Evolutionary conservation across 2,113 vertebrate genomes (phyloP).

Genomic region (Carlito syrichta): DNA sequence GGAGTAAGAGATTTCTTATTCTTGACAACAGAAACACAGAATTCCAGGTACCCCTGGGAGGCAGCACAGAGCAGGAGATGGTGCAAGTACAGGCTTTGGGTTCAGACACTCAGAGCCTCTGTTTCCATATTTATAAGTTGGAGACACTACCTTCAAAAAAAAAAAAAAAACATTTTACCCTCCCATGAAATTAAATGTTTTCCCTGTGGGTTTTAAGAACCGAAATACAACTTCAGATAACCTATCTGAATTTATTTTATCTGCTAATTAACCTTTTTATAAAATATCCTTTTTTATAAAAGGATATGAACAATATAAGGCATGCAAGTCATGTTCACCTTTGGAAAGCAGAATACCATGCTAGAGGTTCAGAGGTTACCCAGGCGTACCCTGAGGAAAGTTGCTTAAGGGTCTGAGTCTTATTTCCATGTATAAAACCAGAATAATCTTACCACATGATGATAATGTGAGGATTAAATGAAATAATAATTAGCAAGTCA

Average conservation of each 20-base stretch:
- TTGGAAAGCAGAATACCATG: neutral
- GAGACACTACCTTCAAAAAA: neutral
- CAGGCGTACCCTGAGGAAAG: neutral
- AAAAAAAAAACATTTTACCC: too few species aligned
- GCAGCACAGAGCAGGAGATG: accelerated
- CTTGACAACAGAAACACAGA: neutral
- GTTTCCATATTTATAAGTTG: neutral
- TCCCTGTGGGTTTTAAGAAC: too few species aligned
- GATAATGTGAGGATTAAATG: neutral
- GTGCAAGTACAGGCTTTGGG: neutral
- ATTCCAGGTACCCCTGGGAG: neutral
- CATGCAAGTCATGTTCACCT: neutral
- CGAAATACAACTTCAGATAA: too few species aligned
- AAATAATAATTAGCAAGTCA: neutral
- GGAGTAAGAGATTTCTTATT: neutral
- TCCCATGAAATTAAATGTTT: too few species aligned
- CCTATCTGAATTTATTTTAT: too few species aligned
- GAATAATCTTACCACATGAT: neutral
- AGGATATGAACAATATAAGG: neutral
- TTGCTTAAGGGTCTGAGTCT: neutral
- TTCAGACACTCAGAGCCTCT: neutral
- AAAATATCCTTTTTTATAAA: too few species aligned
- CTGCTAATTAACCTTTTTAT: too few species aligned
- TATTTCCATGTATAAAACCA: neutral
- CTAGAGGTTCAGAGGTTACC: neutral